A percentile compares a stretch with the other conserved stretches of the same genome.
Evolutionary conservation across 2,113 vertebrate species (phyloP).

Genomic region (Leucoraja erinaceus): DNA sequence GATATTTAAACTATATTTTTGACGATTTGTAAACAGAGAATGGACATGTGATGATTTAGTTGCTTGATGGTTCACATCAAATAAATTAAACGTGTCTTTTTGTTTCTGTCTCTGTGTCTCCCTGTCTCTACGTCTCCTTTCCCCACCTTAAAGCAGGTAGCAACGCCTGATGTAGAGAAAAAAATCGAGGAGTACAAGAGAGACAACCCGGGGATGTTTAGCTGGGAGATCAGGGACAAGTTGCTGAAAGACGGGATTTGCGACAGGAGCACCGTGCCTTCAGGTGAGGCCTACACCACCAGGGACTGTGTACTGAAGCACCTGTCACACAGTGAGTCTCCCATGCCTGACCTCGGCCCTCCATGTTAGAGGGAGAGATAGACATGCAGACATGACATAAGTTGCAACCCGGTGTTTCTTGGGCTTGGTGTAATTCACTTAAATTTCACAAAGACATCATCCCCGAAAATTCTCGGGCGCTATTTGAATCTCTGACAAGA

Average conservation of each 20-base stretch:
- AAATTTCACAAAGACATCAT: not conserved
- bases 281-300: conserved; percentile 76
- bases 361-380: not conserved
- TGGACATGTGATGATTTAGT: not conserved
- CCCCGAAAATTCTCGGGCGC: not conserved
- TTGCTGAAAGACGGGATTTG: conserved; percentile 96
- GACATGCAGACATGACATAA: not conserved
- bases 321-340: not conserved
- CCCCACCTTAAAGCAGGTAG: conserved; percentile 83
- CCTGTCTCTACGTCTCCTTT: conserved; percentile 35
- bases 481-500: not conserved
- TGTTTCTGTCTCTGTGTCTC: not conserved
- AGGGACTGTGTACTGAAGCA: not conserved
- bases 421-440: not conserved
- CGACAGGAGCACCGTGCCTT: conserved; percentile 94
- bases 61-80: not conserved
- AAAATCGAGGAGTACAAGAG: conserved; percentile 97
- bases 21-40: not conserved
- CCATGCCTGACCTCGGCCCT: not conserved
- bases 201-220: conserved; percentile 97
- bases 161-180: conserved; percentile 96
- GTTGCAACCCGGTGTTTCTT: not conserved
- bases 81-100: conserved; percentile 38
- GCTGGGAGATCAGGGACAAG: conserved; percentile 96
- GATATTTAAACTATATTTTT: not conserved